Conservation (phyloP, 1,140 invertebrate genomes). For the Zaprionus tsacasi region DNA sequence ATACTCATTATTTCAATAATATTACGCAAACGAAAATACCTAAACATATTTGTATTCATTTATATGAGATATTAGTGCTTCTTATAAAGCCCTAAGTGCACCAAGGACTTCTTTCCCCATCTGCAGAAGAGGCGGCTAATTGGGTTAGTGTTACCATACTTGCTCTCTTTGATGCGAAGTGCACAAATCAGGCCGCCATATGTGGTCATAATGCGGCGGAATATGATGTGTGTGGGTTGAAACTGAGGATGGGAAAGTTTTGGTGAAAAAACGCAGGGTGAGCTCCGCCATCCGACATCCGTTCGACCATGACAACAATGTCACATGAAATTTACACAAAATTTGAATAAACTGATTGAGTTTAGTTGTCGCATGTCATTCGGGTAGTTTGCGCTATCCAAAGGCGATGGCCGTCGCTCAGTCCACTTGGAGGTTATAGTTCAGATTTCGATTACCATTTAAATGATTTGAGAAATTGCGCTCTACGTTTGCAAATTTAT, state of each 20-base stretch:
- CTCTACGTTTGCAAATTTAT: slow-evolving; percentile 17
- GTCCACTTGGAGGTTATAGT: slow-evolving; percentile 33
- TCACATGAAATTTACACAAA: slow-evolving; percentile 71
- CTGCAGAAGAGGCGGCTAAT: slow-evolving; percentile 36
- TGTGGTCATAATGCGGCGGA: slow-evolving; percentile 30
- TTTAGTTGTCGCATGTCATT: slow-evolving; percentile 47
- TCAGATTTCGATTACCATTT: slow-evolving; percentile 64
- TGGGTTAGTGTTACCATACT: slow-evolving; percentile 51
- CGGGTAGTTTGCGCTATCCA: slow-evolving; percentile 47
- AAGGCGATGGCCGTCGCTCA: neutral
- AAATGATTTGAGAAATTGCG: slow-evolving; percentile 56
- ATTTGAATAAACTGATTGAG: slow-evolving; percentile 82
- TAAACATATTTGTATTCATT: no score
- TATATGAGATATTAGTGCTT: neutral
- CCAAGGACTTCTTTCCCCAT: neutral
- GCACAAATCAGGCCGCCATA: slow-evolving; percentile 46
- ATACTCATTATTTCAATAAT: no score
- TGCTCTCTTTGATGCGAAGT: slow-evolving; percentile 50
- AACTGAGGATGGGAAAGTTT: neutral
- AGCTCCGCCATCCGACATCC: slow-evolving; percentile 4
- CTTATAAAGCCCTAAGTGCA: neutral
- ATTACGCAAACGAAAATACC: no score
- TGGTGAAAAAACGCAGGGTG: neutral
- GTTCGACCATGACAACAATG: slow-evolving; percentile 46
- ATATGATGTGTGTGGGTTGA: neutral